Base-by-base conservation (phyloP, 2,888 invertebrate genomes). In the Mimas tiliae region DNA sequence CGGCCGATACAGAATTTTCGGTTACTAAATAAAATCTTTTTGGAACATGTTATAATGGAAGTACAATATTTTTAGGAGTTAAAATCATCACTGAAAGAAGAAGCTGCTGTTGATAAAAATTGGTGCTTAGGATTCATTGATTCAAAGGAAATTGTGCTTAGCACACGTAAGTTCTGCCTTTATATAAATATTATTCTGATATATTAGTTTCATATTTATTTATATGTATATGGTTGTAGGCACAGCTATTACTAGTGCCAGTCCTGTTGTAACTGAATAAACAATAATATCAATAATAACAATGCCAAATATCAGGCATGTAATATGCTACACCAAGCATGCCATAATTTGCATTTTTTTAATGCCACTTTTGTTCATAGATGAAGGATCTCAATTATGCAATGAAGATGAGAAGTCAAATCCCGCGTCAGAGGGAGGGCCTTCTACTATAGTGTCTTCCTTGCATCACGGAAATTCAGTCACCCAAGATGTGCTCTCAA, bases 61-160 rank as follows among this genome's bases (percentile, higher is more conserved):
- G 4, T 27, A 27, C 27, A 27, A 27, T 6, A n/a, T n/a, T 63
- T 52, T 45, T 42, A 65, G 58, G 14, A 34, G 9, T 42, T 51
- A 12, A 58, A 33, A 50, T n/a, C 16, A 42, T 47, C 58, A 21
- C 14, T 58, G 42, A 50, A 27, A 73, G 70, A 70, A 72, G 71
- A 62, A 53, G 64, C 68, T 69, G 70, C 73, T 63, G 64, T 27
- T 48, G 81, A 78, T 70, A 70, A 76, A 65, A 84, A 84, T 71
- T 85, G 86, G 85, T 83, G 82, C 77, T 87, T 75, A 82, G 76
- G 85, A 71, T 72, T 76, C 64, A 78, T 76, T 69, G 78, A 81
- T 66, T 70, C 80, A 62, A 79, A 81, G 70, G 82, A 82, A 72
- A 72, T 83, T 63, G 77, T 83, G 62, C 77, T 83, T 66, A 81